phyloP scores from a whole-genome alignment of 2,888 invertebrate genomes.

The Subacronicta megacephala region DNA sequence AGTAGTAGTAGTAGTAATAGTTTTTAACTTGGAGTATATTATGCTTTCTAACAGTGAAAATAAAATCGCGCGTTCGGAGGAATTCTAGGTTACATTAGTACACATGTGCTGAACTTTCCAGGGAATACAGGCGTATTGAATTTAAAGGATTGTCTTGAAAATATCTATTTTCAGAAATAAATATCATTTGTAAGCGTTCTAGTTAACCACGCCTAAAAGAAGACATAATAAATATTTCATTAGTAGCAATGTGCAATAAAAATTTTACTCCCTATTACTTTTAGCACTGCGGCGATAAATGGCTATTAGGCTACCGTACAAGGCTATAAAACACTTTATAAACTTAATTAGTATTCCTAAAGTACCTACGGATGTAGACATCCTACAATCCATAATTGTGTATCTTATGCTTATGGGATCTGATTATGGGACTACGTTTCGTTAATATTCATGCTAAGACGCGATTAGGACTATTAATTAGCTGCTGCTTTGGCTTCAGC shows the following conservation, averaged over 20 bases:
- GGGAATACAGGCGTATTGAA: no score
- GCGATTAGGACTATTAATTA: not conserved
- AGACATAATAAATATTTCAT: conserved; percentile 17
- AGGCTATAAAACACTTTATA: conserved; percentile 28
- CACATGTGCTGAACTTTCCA: no score
- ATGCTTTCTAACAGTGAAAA: no score
- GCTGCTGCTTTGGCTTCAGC: conserved; percentile 2
- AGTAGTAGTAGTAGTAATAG: no score
- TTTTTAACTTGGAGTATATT: no score
- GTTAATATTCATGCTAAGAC: conserved; percentile 29
- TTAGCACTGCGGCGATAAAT: conserved; percentile 23
- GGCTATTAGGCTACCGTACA: conserved; percentile 8
- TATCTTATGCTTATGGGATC: conserved; percentile 7
- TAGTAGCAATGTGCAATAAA: conserved; percentile 15
- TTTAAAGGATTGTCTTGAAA: no score
- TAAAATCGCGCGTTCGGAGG: no score
- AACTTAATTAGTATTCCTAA: conserved; percentile 36
- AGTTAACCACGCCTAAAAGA: not conserved
- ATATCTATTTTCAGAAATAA: no score
- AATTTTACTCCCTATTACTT: conserved; percentile 17
- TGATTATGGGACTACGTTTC: conserved; percentile 24
- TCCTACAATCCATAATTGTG: conserved; percentile 14
- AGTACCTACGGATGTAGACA: conserved; percentile 17
- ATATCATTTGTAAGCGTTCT: no score
- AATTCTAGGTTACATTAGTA: no score